These are phyloP conservation scores for Pammene aurita DNA, from an alignment of 2,888 invertebrate genomes.

Conservation along the genomic window DNA sequence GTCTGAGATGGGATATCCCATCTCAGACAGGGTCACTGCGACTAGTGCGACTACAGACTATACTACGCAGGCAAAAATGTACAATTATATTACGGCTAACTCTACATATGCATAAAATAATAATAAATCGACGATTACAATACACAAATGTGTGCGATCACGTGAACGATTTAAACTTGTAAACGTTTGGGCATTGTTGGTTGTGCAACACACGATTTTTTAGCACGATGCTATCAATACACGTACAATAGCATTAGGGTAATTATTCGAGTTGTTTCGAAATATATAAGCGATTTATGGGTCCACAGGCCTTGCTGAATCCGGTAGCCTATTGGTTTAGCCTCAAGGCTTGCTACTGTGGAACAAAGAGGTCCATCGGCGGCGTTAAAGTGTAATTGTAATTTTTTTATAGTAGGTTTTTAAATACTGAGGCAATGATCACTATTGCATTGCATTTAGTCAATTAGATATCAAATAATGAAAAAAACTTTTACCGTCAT, in stretches of 20 bases:
- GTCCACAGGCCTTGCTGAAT: slow-evolving; percentile 28
- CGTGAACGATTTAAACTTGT: slow-evolving; percentile 19
- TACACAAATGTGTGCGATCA: slow-evolving; percentile 25
- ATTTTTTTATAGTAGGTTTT: too few relatives aligned
- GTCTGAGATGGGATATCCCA: too few relatives aligned
- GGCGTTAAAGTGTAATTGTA: neutral
- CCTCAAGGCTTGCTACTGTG: slow-evolving; percentile 15
- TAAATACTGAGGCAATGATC: too few relatives aligned
- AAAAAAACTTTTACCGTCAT: too few relatives aligned
- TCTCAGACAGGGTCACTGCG: too few relatives aligned
- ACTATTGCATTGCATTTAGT: too few relatives aligned
- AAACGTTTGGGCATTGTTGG: slow-evolving; percentile 27
- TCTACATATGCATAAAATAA: slow-evolving; percentile 14
- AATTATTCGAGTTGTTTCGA: slow-evolving; percentile 54
- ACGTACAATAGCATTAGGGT: slow-evolving; percentile 51
- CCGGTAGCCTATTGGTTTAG: slow-evolving; percentile 25
- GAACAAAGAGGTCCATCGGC: slow-evolving; percentile 10
- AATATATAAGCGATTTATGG: slow-evolving; percentile 48
- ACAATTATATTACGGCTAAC: slow-evolving; percentile 25
- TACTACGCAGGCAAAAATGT: too few relatives aligned
- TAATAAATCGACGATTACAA: slow-evolving; percentile 7
- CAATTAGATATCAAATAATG: too few relatives aligned
- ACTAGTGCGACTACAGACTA: too few relatives aligned
- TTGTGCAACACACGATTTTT: slow-evolving; percentile 41
- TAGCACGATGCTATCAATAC: slow-evolving; percentile 45